These are phyloP conservation scores for Enteromius paludinosus DNA, from an alignment of 2,797 vertebrate species.

Conservation along the genomic window DNA sequence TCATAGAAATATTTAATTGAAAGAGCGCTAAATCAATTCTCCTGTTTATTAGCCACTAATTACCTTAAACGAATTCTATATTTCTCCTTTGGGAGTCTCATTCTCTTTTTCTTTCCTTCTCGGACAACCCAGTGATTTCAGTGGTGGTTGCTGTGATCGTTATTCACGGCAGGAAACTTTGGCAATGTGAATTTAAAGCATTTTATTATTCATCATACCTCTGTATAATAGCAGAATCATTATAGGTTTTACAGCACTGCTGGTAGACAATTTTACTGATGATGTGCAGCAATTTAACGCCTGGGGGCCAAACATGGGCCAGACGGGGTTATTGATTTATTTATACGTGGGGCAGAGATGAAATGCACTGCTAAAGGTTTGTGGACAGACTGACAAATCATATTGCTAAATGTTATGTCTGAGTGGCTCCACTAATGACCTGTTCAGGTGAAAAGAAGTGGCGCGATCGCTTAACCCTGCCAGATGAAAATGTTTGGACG, in stretches of 20 bases:
- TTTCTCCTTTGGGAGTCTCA: slow-evolving; percentile 23
- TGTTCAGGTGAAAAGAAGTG: slow-evolving; percentile 21
- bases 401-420: slow-evolving; percentile 20
- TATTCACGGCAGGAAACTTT: slow-evolving; percentile 65
- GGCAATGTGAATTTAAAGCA: slow-evolving; percentile 69
- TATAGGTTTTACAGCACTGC: slow-evolving; percentile 69
- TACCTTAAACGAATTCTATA: slow-evolving; percentile 69
- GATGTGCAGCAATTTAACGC: slow-evolving; percentile 68
- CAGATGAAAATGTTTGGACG: neutral
- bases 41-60: slow-evolving; percentile 75
- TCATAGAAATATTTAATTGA: slow-evolving; percentile 74
- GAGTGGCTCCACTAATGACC: slow-evolving; percentile 14
- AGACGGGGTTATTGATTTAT: slow-evolving; percentile 37
- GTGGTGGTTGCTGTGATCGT: slow-evolving; percentile 58
- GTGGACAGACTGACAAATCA: slow-evolving; percentile 15
- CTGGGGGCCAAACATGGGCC: slow-evolving; percentile 58
- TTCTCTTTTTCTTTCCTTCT: slow-evolving; percentile 14
- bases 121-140: slow-evolving; percentile 19
- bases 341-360: slow-evolving; percentile 21
- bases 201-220: slow-evolving; percentile 72
- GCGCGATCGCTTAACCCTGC: neutral
- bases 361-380: slow-evolving; percentile 15
- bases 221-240: slow-evolving; percentile 74
- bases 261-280: slow-evolving; percentile 67
- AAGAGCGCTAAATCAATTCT: slow-evolving; percentile 67